These are phyloP conservation scores for Mormyrus iriodes DNA, from an alignment of 2,113 vertebrate genomes.

Conservation along the genomic window DNA sequence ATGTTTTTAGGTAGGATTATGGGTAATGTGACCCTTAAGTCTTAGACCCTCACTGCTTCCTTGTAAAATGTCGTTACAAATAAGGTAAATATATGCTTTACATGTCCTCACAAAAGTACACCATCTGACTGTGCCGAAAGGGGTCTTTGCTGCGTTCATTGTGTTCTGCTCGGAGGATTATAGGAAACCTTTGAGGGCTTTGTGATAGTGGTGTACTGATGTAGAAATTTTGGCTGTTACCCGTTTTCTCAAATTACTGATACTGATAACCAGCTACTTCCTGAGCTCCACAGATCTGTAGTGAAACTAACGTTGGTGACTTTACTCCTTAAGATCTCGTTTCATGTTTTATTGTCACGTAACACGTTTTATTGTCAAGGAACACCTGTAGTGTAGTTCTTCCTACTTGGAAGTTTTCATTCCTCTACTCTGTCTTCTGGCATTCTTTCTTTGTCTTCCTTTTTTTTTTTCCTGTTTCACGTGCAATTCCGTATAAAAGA, in stretches of 20 bases:
- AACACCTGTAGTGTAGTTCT: background rate
- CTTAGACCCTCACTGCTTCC: background rate
- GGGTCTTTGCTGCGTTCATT: background rate
- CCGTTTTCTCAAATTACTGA: background rate
- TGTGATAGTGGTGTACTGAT: too few species aligned
- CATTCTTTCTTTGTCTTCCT: background rate
- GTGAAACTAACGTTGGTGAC: background rate
- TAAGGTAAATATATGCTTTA: background rate
- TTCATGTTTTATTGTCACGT: background rate
- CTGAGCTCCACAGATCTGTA: background rate
- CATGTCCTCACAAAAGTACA: background rate
- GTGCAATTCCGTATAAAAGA: background rate
- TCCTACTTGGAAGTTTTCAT: background rate
- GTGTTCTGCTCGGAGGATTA: background rate
- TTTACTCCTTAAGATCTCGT: background rate
- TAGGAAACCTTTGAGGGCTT: background rate
- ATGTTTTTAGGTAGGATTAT: background rate
- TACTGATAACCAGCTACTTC: background rate
- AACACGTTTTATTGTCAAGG: too few species aligned
- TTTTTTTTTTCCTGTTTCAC: background rate
- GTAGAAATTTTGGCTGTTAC: background rate
- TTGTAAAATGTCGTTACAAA: background rate
- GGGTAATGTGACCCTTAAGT: background rate
- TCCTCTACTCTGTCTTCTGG: background rate
- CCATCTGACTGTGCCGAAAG: background rate